Base-by-base conservation (phyloP, 1,140 invertebrate species). In the Zaprionus inermis region DNA sequence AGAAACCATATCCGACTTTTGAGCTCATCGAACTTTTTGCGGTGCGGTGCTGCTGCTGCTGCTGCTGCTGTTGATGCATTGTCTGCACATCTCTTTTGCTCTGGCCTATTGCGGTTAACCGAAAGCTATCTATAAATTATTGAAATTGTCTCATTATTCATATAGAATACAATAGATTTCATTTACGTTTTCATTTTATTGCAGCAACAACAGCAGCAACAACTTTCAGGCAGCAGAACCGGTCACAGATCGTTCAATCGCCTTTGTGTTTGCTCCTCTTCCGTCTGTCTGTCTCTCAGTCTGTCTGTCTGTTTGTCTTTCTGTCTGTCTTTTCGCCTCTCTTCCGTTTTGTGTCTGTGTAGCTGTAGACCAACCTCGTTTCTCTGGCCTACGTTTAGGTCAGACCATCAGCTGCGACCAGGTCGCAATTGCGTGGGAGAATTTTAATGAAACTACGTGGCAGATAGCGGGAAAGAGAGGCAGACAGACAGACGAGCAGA, bases 71-170 rank as follows among this genome's bases (percentile, higher is more conserved):
- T 59, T 75, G 70, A 38, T 73, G 69, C 74, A 67, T 73, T 73
- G 71, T 72, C 65, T 64, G 63, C 59, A 65, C 65, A 52, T 69
- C 61, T 24, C 22, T 24, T 4, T 1, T 28, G 64, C 68, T 73
- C 70, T 78, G 56, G 34, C 61, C 65, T 41, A 65, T 72, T 85
- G 88, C 78, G 88, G 88, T 91, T 91, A 91, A 91, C 88, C 88
- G 68, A 91, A 91, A 88, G 76, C 78, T 85, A 76, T 91, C 84
- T 91, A 91, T 91, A 91, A 91, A 91, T 91, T 90, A 89, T 86
- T 91, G 78, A 91, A 89, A 90, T 90, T 91, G 89, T 91, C 89
- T 91, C 84, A 91, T 89, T 91, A 91, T 91, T 91, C 89, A 89
- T 91, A 91, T 84, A 81, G 83, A 90, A 83, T 81, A 90, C 86